phyloP scores from a whole-genome alignment of 2,113 vertebrate species.

The Tetrao urogallus region DNA sequence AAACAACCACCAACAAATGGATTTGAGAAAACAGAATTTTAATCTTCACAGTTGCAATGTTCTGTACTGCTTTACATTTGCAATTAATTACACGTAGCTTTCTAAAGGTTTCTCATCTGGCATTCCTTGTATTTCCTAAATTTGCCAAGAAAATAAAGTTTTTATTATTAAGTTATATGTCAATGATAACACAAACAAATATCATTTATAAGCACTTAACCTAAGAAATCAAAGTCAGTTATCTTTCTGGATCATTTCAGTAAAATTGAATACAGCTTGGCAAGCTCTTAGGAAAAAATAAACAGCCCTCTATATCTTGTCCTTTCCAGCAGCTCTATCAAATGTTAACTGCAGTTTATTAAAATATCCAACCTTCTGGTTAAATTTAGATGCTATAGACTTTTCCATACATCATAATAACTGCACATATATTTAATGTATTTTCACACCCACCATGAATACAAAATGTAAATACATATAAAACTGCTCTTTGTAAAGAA shows the following conservation, averaged over 20 bases:
- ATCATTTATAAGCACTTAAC: background rate
- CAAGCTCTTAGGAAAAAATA: background rate
- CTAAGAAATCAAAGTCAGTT: background rate
- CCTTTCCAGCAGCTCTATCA: background rate
- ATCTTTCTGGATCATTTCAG: background rate
- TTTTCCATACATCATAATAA: conserved; percentile 9
- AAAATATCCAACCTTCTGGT: conserved; percentile 10
- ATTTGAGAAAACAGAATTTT: background rate
- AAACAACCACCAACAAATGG: background rate
- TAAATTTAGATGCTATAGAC: background rate
- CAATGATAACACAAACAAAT: background rate
- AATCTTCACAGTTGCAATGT: background rate
- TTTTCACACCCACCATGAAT: background rate
- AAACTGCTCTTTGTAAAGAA: background rate
- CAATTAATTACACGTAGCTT: background rate
- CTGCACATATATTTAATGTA: background rate
- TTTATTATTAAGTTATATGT: background rate
- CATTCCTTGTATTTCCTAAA: background rate
- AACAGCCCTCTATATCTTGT: background rate
- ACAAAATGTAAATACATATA: conserved; percentile 21
- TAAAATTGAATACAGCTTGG: background rate
- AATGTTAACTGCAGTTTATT: background rate
- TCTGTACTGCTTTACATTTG: background rate
- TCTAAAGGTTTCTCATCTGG: background rate
- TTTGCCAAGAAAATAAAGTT: background rate